These are phyloP conservation scores for Clarias platycephalus DNA, from an alignment of 2,797 vertebrate species.

Conservation along the genomic window DNA sequence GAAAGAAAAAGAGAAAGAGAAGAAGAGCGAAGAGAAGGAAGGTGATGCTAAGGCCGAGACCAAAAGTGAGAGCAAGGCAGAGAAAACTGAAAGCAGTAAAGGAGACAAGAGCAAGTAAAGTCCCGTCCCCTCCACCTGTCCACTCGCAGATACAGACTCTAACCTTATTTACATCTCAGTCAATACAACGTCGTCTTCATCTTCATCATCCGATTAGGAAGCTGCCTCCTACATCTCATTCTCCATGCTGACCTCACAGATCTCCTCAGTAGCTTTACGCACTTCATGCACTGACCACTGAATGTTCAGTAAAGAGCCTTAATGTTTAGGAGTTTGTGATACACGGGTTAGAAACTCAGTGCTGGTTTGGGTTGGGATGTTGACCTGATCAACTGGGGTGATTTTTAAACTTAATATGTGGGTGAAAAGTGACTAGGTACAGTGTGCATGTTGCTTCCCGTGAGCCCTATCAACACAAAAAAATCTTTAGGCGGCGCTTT, in stretches of 20 bases:
- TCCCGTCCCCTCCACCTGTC: neutral
- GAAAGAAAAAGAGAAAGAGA: conserved; percentile 54
- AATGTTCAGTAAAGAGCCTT: conserved; percentile 23
- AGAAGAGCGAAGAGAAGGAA: conserved; percentile 50
- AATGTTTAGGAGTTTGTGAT: neutral
- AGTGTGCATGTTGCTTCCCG: neutral
- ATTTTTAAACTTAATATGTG: neutral
- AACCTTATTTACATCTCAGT: conserved; percentile 20
- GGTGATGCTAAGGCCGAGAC: conserved; percentile 15
- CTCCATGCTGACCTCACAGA: neutral
- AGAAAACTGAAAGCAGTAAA: conserved; percentile 50
- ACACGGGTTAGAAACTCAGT: neutral
- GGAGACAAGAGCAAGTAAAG: conserved; percentile 62
- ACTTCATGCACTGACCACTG: conserved; percentile 10
- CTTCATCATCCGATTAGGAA: conserved; percentile 24
- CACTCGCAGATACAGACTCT: conserved; percentile 37
- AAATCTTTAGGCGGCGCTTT: neutral
- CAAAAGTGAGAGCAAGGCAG: conserved; percentile 43
- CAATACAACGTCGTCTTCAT: conserved; percentile 38
- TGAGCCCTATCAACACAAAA: neutral
- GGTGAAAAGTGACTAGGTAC: neutral
- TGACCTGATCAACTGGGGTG: neutral
- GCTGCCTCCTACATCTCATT: neutral
- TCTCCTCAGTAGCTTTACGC: neutral
- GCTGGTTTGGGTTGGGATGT: neutral